Evolutionary conservation across 2,888 invertebrate species (phyloP).

Genomic region (Sialis lutaria): DNA sequence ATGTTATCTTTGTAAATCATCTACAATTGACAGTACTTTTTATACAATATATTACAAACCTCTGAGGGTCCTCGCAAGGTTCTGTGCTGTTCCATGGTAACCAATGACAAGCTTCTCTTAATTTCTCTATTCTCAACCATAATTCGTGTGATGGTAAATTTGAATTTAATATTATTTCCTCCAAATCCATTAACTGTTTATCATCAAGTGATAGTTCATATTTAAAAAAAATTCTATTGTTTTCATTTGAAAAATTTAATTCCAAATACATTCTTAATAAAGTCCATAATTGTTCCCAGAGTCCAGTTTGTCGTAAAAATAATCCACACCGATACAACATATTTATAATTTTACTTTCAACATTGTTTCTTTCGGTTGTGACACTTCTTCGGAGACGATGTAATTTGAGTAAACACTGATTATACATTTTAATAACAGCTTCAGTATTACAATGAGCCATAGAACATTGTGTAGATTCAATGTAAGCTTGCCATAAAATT

Average conservation of each 20-base stretch:
- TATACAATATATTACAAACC: conserved; percentile 21
- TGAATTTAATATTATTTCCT: conserved; percentile 38
- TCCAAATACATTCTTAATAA: conserved; percentile 48
- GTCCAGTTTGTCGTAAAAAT: conserved; percentile 51
- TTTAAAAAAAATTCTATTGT: conserved; percentile 15
- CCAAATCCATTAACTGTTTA: conserved; percentile 34
- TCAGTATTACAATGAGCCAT: conserved; percentile 44
- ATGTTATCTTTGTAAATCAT: too few species aligned
- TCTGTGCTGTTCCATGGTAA: conserved; percentile 32
- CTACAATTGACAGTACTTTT: too few species aligned
- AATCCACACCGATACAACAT: conserved; percentile 34
- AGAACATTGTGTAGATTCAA: conserved; percentile 33
- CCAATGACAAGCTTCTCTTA: conserved; percentile 57
- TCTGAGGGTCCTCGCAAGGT: conserved; percentile 41
- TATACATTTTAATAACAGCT: conserved; percentile 36
- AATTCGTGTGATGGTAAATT: conserved; percentile 53
- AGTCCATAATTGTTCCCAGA: conserved; percentile 60
- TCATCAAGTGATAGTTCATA: conserved; percentile 22
- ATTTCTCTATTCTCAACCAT: conserved; percentile 57
- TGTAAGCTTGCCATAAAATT: conserved; percentile 32
- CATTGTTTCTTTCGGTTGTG: conserved; percentile 18
- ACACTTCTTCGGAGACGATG: conserved; percentile 23
- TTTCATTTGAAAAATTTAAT: conserved; percentile 37
- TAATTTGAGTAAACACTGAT: conserved; percentile 27
- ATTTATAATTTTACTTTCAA: conserved; percentile 24